Percentiles rank a stretch among this genome's conserved stretches.
Conservation (phyloP, 2,113 vertebrate species). For the Nicator chloris region DNA sequence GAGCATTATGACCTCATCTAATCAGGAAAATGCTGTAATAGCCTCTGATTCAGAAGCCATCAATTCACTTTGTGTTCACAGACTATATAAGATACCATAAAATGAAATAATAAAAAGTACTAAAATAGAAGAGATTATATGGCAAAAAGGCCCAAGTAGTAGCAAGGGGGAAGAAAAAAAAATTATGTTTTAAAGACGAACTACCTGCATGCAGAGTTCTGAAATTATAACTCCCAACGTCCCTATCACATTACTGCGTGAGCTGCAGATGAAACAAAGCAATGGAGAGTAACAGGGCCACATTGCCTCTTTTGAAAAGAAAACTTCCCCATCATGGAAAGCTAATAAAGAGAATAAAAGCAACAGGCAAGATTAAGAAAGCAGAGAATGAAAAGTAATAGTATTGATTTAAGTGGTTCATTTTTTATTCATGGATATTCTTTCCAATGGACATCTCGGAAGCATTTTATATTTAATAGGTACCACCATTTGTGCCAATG, state of each 20-base stretch:
- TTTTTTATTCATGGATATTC: constrained; percentile 10
- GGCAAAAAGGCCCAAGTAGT: background rate
- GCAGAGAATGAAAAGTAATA: background rate
- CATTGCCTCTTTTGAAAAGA: background rate
- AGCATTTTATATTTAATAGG: background rate
- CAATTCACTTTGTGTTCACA: background rate
- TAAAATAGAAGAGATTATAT: background rate
- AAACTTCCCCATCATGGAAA: background rate
- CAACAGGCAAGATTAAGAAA: background rate
- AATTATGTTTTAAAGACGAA: background rate
- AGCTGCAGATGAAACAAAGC: background rate
- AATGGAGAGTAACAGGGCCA: background rate
- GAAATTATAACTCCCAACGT: background rate
- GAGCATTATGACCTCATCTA: background rate
- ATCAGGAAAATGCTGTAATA: background rate
- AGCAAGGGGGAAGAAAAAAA: background rate
- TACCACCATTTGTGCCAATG: background rate
- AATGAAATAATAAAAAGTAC: background rate
- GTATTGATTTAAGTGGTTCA: background rate
- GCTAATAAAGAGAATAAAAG: background rate
- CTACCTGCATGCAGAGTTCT: background rate
- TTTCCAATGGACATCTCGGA: background rate
- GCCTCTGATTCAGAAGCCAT: background rate
- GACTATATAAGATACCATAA: background rate
- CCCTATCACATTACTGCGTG: background rate